Percentiles rank a stretch among this genome's conserved stretches.
These are phyloP conservation scores for Vannuccia rotundouncinata DNA, from an alignment of 2,888 invertebrate genomes.

Conservation along the genomic window DNA sequence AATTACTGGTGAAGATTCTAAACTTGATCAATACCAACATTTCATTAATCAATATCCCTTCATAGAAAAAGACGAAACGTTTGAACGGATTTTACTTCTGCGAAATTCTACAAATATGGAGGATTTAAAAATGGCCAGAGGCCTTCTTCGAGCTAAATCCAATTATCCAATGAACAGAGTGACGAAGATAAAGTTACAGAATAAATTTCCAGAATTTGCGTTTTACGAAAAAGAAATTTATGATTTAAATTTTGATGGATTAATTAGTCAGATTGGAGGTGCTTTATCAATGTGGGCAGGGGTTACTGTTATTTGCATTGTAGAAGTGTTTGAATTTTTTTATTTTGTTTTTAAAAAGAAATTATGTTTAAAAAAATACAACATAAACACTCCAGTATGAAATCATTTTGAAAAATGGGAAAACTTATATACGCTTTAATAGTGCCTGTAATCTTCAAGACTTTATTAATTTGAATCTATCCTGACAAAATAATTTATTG, in stretches of 20 bases:
- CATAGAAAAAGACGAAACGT: background rate
- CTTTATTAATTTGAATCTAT: too few species aligned
- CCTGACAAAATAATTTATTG: too few species aligned
- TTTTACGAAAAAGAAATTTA: background rate
- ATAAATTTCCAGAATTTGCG: background rate
- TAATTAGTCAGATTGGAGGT: background rate
- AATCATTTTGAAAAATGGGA: too few species aligned
- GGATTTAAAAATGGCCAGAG: background rate
- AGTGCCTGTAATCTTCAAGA: too few species aligned
- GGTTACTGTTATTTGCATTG: background rate
- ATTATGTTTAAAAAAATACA: slow-evolving; percentile 87
- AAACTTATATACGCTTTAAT: too few species aligned
- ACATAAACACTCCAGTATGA: too few species aligned
- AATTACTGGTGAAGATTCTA: background rate
- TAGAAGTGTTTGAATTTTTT: background rate
- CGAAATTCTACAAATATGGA: background rate
- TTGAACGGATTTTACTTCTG: background rate
- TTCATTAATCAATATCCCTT: background rate
- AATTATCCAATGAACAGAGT: background rate
- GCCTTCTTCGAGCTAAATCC: background rate
- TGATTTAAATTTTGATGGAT: background rate
- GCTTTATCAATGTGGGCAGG: background rate
- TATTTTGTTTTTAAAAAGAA: slow-evolving; percentile 70
- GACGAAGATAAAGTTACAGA: background rate
- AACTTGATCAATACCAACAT: background rate